Percentiles rank a stretch among this genome's conserved stretches.
Conservation (phyloP, 2,113 vertebrate genomes). For the Sceloporus tristichus region DNA sequence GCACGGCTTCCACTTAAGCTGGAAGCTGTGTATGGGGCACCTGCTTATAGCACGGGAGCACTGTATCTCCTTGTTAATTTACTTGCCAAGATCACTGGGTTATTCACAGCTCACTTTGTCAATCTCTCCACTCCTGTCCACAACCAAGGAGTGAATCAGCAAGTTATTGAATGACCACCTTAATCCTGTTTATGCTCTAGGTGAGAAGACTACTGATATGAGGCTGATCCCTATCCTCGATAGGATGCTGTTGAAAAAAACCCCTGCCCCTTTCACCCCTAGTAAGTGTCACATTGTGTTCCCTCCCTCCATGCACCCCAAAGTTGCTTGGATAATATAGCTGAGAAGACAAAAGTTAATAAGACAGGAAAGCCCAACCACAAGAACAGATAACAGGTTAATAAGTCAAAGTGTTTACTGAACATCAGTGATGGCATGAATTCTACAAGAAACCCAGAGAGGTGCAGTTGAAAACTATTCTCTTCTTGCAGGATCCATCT, state of each 20-base stretch:
- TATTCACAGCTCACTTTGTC: neutral
- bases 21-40: no score
- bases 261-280: neutral
- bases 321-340: neutral
- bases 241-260: neutral
- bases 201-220: neutral
- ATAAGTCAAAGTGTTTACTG: neutral
- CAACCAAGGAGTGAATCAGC: neutral
- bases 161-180: neutral
- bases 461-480: neutral
- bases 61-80: neutral
- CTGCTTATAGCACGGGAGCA: no score
- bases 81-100: neutral
- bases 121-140: neutral
- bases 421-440: neutral
- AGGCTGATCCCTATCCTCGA: neutral
- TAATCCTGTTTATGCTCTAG: no score
- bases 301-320: neutral
- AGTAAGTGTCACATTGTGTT: neutral
- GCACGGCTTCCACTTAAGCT: no score
- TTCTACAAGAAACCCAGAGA: neutral
- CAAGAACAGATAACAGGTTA: neutral
- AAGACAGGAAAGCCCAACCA: neutral
- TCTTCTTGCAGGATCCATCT: neutral
- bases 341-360: neutral